Evolutionary conservation across 2,888 invertebrate genomes (phyloP).

Genomic region (Drosophila ustulata): DNA sequence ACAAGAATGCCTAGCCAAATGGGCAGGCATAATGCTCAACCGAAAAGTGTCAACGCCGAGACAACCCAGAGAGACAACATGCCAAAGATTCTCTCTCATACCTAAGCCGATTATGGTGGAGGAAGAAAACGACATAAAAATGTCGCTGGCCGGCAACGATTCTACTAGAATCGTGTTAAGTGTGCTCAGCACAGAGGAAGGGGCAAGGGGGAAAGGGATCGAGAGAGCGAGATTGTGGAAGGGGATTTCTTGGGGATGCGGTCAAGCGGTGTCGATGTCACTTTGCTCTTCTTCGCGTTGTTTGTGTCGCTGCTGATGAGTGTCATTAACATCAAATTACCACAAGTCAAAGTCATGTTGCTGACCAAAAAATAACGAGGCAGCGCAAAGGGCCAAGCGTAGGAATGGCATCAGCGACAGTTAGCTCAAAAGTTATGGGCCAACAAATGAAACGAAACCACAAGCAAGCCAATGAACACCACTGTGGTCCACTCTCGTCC

Average conservation of each 20-base stretch:
- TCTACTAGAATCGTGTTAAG: conserved; percentile 74
- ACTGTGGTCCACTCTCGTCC: conserved; percentile 39
- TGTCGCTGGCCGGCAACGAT: conserved; percentile 56
- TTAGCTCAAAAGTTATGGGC: conserved; percentile 55
- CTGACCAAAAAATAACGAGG: conserved; percentile 48
- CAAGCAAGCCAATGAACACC: conserved; percentile 35
- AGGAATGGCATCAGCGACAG: conserved; percentile 39
- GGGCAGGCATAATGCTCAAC: conserved; percentile 6
- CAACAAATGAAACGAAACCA: conserved; percentile 36
- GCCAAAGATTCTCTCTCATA: conserved; percentile 19
- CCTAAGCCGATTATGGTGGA: conserved; percentile 69
- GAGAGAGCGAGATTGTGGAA: background rate
- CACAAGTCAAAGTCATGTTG: conserved; percentile 80
- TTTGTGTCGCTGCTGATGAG: conserved; percentile 71
- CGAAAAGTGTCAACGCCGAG: conserved; percentile 20
- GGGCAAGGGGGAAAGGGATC: background rate
- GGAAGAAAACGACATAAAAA: conserved; percentile 60
- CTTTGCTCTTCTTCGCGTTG: conserved; percentile 16
- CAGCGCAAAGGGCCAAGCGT: conserved; percentile 14
- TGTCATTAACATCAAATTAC: conserved; percentile 83
- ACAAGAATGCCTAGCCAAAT: conserved; percentile 62
- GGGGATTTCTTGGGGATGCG: background rate
- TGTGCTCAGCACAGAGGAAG: conserved; percentile 38
- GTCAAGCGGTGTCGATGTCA: conserved; percentile 65
- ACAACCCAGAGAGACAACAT: background rate